Evolutionary conservation across 2,113 vertebrate genomes (phyloP), one percentile per base, ranked within the genome.

Genomic region (Emydura subglobosa): DNA sequence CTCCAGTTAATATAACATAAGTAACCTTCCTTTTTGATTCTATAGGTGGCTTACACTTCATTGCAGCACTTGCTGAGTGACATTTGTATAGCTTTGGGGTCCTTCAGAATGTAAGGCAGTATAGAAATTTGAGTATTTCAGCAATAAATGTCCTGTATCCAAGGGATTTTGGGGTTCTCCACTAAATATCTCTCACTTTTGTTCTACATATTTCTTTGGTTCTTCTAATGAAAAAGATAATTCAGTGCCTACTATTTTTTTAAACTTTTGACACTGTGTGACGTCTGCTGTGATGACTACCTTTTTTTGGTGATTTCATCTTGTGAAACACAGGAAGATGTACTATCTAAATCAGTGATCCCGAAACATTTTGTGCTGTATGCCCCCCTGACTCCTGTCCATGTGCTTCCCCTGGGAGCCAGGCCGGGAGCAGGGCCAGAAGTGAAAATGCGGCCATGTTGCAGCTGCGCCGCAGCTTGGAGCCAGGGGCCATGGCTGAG

Each of bases 151-250:
- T 42, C 22, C 39, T 39, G 13, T 61, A 2, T 83, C 85, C 42
- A 39, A 0, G 3, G 1, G 1, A 11, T 11, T 19, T 47, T 9
- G 47, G 31, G 39, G 84, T 29, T 95, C 9, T 22, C 78, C 85
- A 34, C 85, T 84, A 59, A 78, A 76, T 89, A 83, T n/a, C 82
- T 65, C 83, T 95, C 49, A 50, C 49, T 87, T 68, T 68, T 68
- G 34, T n/a, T 68, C 61, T 0, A 0, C 12, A 22, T 34, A 19
- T 83, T 78, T 93, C 51, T 74, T 76, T 1, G 1, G 29, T 51
- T 17, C 42, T 39, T 95, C 54, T 87, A 50, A 84, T 83, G 87
- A 91, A 93, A 72, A 61, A 87, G 83, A 94, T 95, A 96, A 95
- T 79, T 53, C 81, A 91, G 50, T 55, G 19, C 9, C 21, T 12